These are phyloP conservation scores for Alentia gelatinosa DNA, from an alignment of 2,888 invertebrate genomes.

Conservation along the genomic window DNA sequence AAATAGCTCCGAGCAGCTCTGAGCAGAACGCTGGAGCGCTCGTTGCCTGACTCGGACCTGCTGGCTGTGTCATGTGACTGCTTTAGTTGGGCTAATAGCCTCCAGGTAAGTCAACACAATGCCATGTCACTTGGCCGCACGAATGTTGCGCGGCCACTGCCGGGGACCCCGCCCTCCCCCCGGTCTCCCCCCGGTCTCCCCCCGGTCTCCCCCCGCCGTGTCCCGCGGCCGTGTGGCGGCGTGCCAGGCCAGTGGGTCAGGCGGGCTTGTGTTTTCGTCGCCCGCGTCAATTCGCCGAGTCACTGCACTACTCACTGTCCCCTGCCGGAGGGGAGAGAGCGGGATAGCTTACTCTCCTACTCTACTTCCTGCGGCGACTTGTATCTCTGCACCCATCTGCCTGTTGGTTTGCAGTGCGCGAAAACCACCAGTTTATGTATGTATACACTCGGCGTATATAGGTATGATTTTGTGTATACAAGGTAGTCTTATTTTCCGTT, in stretches of 20 bases:
- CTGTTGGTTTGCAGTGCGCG: too few relatives aligned
- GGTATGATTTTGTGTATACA: too few relatives aligned
- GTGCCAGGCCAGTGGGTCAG: neutral
- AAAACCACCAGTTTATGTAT: too few relatives aligned
- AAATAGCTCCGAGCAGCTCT: neutral
- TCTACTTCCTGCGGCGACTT: too few relatives aligned
- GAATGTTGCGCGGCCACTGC: neutral
- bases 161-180: neutral
- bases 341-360: too few relatives aligned
- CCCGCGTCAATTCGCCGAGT: neutral
- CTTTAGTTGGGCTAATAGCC: conserved; percentile 31
- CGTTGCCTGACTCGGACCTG: neutral
- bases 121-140: neutral
- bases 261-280: neutral
- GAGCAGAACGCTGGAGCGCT: neutral
- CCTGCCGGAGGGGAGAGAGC: too few relatives aligned
- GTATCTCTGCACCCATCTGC: too few relatives aligned
- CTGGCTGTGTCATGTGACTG: neutral
- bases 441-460: too few relatives aligned
- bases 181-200: neutral
- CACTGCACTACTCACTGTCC: neutral
- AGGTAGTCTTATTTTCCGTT: too few relatives aligned
- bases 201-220: neutral
- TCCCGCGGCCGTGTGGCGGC: neutral
- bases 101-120: conserved; percentile 12